Evolutionary conservation across 1,140 invertebrate species (phyloP).

Genomic region (Papilio glaucus): DNA sequence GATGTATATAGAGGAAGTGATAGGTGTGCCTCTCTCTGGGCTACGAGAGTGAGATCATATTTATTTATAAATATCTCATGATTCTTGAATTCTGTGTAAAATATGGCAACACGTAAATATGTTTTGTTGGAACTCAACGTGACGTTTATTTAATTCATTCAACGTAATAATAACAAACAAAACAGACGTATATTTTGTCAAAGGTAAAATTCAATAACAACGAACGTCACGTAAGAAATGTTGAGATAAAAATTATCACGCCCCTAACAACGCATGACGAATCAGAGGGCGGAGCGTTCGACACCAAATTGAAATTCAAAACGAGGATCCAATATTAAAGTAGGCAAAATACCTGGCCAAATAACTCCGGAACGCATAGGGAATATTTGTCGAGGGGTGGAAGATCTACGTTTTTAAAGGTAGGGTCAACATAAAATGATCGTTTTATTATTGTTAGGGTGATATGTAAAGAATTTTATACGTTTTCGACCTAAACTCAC

Average conservation of each 20-base stretch:
- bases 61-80: too few species aligned
- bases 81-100: not conserved
- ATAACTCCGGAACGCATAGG: slow-evolving; percentile 50
- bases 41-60: too few species aligned
- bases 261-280: slow-evolving; percentile 35
- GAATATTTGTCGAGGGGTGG: slow-evolving; percentile 47
- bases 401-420: slow-evolving; percentile 24
- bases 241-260: slow-evolving; percentile 36
- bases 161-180: slow-evolving; percentile 26
- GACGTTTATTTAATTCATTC: slow-evolving; percentile 20
- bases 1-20: too few species aligned
- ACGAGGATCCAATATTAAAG: slow-evolving; percentile 56
- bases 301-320: slow-evolving; percentile 60
- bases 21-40: too few species aligned
- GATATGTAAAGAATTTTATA: slow-evolving; percentile 15
- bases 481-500: slow-evolving; percentile 16
- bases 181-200: slow-evolving; percentile 10
- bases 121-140: not conserved
- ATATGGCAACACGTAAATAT: not conserved
- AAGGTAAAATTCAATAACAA: slow-evolving; percentile 2
- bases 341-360: slow-evolving; percentile 56
- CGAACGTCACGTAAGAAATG: slow-evolving; percentile 24
- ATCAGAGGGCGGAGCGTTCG: slow-evolving; percentile 45
- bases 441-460: slow-evolving; percentile 37
- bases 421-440: slow-evolving; percentile 35